Evolutionary conservation across 1,140 invertebrate species (phyloP), one percentile per base, ranked within the genome.

Genomic region (Euglossa dilemma): DNA sequence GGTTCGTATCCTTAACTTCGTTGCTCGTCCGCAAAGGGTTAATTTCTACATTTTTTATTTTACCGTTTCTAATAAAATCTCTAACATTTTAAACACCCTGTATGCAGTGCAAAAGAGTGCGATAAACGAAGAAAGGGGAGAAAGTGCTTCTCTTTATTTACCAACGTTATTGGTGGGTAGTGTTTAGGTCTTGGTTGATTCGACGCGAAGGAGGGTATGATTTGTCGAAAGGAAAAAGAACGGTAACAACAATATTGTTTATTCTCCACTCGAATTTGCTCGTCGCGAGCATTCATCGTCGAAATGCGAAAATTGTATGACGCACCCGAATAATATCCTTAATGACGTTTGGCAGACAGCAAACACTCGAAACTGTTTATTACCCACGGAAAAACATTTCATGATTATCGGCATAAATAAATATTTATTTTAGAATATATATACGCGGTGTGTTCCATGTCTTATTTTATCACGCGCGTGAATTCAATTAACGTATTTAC

Each of bases 311-410:
- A 69, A 59, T 7, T 14, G 63, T 28, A 45, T 56, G 45, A 43
- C 14, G 9, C 8, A 14, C n/a, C 20, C 25, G 50, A 6, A n/a
- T 59, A 47, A 69, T 69, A 59, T 50, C 67, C 52, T 78, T 78
- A 78, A 59, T 47, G 43, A 67, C 63, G 50, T 18, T n/a, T 25
- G 36, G 16, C 66, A 52, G 9, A 36, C 18, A 45, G 25, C n/a
- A 61, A 59, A 79, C 77, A 50, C 18, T 52, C n/a, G 64, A 57
- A 77, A 50, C 76, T 3, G 52, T 69, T 78, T 78, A 69, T 78
- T 78, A 57, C 18, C 43, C n/a, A 43, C 28, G 64, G n/a, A 67
- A 71, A 23, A 79, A 8, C 54, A 56, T 71, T 79, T 50, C 56
- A 23, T 59, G 77, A 70, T 79, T 59, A 79, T 79, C 28, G 20